Conservation (phyloP, 2,888 invertebrate species). For the Maniola hyperantus region DNA sequence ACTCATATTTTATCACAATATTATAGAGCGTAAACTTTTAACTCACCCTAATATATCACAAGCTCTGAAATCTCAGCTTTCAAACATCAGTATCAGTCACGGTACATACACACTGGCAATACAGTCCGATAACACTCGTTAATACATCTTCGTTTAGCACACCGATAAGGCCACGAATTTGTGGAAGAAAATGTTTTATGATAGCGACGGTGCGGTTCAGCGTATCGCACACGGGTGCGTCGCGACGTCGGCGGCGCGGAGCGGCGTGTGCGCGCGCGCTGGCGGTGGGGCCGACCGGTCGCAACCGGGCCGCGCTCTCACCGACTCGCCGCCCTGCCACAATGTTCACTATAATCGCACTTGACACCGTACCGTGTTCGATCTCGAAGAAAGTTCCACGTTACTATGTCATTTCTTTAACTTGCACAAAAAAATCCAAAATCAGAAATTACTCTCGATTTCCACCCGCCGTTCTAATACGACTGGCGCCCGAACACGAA, state of each 20-base stretch:
- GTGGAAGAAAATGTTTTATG: constrained; percentile 46
- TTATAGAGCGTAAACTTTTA: constrained; percentile 15
- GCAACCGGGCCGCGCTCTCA: constrained; percentile 80
- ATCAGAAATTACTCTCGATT: constrained; percentile 43
- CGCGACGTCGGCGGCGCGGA: constrained; percentile 78
- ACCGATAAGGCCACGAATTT: constrained; percentile 45
- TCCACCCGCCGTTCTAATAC: constrained; percentile 38
- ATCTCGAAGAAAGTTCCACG: constrained; percentile 78
- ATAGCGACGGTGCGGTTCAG: constrained; percentile 50
- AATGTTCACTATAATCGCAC: constrained; percentile 74
- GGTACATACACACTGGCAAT: constrained; percentile 22
- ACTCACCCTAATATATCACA: constrained; percentile 40
- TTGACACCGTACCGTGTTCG: constrained; percentile 76
- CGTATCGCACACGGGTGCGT: constrained; percentile 70
- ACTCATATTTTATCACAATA: constrained; percentile 30
- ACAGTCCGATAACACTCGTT: constrained; percentile 39
- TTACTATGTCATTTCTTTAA: constrained; percentile 67
- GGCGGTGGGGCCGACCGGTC: constrained; percentile 80
- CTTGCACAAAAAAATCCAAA: constrained; percentile 38
- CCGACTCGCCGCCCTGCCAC: constrained; percentile 68
- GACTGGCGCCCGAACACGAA: constrained; percentile 48
- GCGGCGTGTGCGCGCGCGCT: constrained; percentile 58
- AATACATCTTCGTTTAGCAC: constrained; percentile 54
- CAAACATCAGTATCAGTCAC: constrained; percentile 28
- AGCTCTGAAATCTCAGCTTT: constrained; percentile 33